phyloP scores from a whole-genome alignment of 2,113 vertebrate genomes.

The Bombycilla garrulus region DNA sequence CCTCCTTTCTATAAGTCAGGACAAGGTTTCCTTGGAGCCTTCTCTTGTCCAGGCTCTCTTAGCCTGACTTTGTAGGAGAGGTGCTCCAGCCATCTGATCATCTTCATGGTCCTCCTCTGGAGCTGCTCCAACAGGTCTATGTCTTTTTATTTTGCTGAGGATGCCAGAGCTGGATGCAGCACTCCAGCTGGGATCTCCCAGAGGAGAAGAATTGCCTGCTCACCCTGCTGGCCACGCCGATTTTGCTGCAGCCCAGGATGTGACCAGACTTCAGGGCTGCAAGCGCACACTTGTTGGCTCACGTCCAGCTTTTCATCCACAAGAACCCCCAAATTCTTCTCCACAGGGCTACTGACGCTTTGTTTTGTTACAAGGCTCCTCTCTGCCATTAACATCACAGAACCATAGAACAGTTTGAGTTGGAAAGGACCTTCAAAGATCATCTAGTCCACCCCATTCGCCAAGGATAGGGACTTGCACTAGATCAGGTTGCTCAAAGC shows the following conservation, averaged over 20 bases:
- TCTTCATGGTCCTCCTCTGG: not conserved
- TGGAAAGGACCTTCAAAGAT: not conserved
- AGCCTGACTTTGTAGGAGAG: not conserved
- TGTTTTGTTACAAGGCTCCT: not conserved
- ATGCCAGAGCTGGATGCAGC: not conserved
- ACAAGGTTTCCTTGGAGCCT: not conserved
- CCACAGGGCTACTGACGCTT: too few species aligned
- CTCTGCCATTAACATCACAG: not conserved
- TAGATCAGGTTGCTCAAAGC: not conserved
- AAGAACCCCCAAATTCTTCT: not conserved
- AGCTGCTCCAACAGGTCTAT: not conserved
- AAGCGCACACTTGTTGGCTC: not conserved
- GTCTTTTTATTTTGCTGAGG: not conserved
- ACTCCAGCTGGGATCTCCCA: not conserved
- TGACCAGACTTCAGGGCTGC: not conserved
- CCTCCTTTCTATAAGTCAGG: not conserved
- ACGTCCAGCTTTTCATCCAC: not conserved
- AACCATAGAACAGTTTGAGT: not conserved
- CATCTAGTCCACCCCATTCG: not conserved
- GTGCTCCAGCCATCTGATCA: not conserved
- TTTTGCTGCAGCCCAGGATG: not conserved
- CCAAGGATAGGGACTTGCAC: not conserved
- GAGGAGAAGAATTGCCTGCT: not conserved
- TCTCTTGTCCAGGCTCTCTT: not conserved
- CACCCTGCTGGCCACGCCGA: fast-evolving